These are phyloP conservation scores for Microtus ochrogaster DNA, from an alignment of 2,113 vertebrate genomes.

Conservation along the genomic window DNA sequence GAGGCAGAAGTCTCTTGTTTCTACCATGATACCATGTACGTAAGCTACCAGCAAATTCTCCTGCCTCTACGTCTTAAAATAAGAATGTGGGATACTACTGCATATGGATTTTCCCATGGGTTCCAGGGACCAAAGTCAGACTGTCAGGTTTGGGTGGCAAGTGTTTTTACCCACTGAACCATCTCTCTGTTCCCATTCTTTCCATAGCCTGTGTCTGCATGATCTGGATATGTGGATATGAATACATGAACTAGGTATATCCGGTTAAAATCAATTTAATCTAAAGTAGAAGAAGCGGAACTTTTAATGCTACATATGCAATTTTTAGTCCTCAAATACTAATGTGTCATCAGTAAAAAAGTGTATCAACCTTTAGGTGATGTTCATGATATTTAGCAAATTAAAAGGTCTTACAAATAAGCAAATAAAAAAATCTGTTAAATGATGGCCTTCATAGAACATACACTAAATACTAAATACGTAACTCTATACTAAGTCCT, in stretches of 20 bases:
- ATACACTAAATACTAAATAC: too few relatives aligned
- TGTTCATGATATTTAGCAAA: neutral
- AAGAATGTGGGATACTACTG: neutral
- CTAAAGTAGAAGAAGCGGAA: constrained; percentile 5
- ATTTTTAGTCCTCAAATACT: neutral
- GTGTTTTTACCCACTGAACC: too few relatives aligned
- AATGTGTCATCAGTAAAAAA: constrained; percentile 21
- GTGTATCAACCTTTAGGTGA: constrained; percentile 7
- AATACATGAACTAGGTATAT: neutral
- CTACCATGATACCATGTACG: too few relatives aligned
- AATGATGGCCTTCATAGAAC: neutral
- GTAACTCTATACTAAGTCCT: neutral
- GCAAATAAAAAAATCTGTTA: neutral
- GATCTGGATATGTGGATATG: neutral
- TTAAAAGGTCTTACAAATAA: constrained; percentile 40
- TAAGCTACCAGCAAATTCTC: neutral
- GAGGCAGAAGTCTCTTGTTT: neutral
- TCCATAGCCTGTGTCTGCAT: neutral
- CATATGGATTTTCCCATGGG: neutral
- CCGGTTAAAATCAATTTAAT: constrained; percentile 30
- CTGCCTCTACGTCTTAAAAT: neutral
- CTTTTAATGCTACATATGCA: neutral
- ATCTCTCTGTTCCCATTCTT: neutral
- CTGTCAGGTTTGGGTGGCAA: neutral
- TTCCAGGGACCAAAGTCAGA: neutral